phyloP scores from a whole-genome alignment of 2,888 invertebrate genomes.

The Lagria hirta region DNA sequence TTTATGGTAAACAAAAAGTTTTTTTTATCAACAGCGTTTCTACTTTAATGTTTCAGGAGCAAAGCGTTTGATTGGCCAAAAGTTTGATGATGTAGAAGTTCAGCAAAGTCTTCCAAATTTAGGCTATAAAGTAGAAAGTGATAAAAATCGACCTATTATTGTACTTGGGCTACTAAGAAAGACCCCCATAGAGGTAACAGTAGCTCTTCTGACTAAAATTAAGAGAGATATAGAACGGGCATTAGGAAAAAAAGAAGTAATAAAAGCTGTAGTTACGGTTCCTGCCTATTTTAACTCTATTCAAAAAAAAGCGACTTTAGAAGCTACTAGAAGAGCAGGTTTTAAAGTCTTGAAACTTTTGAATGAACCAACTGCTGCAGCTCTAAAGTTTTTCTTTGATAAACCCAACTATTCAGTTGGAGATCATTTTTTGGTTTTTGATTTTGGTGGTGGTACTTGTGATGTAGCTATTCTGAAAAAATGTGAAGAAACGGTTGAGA shows the following conservation, averaged over 20 bases:
- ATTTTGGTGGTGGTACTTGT: slow-evolving; percentile 40
- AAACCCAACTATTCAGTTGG: slow-evolving; percentile 26
- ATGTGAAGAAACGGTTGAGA: slow-evolving; percentile 23
- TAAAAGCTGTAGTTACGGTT: slow-evolving; percentile 38
- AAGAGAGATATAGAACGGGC: slow-evolving; percentile 27
- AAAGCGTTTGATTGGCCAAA: slow-evolving; percentile 38
- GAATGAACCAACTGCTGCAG: slow-evolving; percentile 39
- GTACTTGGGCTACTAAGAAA: slow-evolving; percentile 21
- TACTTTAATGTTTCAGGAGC: slow-evolving; percentile 39
- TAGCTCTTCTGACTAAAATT: slow-evolving; percentile 30
- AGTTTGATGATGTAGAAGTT: slow-evolving; percentile 31
- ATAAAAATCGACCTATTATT: slow-evolving; percentile 28
- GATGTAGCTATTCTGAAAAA: slow-evolving; percentile 35
- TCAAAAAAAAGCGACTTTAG: slow-evolving; percentile 36
- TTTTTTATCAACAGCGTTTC: no score
- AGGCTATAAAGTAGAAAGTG: slow-evolving; percentile 30
- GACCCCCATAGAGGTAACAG: slow-evolving; percentile 33
- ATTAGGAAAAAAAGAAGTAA: slow-evolving; percentile 24
- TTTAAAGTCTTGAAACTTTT: slow-evolving; percentile 33
- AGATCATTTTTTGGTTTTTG: slow-evolving; percentile 37
- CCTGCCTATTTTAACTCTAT: slow-evolving; percentile 39
- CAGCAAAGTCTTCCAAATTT: slow-evolving; percentile 32
- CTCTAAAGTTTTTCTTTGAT: slow-evolving; percentile 24
- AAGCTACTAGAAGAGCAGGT: slow-evolving; percentile 35
- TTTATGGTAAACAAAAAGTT: no score